A percentile compares a stretch with the other conserved stretches of the same genome.
phyloP scores from a whole-genome alignment of 92 coral and sea anemone species.

The Parazoanthus atlanticus region DNA sequence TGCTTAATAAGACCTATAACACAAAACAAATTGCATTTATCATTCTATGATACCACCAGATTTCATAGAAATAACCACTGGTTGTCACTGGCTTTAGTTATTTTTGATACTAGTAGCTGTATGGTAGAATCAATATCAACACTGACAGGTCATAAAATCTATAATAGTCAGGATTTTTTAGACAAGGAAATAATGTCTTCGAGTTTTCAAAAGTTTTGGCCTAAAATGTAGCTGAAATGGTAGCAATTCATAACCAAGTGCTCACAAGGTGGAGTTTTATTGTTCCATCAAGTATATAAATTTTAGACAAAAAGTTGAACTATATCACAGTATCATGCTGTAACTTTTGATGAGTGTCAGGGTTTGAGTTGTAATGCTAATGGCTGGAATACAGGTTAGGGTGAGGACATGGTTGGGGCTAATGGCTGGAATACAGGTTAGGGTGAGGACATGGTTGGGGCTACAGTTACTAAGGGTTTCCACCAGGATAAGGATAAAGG shows the following conservation, averaged over 20 bases:
- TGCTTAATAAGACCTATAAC: slow-evolving; percentile 88
- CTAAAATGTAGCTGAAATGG: background rate
- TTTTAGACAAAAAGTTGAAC: no score
- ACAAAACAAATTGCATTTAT: no score
- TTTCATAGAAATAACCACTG: background rate
- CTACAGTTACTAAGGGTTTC: no score
- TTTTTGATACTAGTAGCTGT: background rate
- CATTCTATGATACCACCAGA: no score
- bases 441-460: no score
- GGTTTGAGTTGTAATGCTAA: background rate
- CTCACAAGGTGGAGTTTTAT: background rate
- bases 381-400: no score
- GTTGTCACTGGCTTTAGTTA: no score
- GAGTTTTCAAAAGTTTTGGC: background rate
- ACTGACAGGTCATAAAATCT: background rate
- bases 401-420: no score
- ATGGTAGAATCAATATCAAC: background rate
- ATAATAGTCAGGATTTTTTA: no score
- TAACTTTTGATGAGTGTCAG: background rate
- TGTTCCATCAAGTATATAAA: background rate
- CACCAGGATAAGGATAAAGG: background rate
- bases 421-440: no score
- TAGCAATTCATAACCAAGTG: background rate
- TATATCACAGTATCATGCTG: background rate
- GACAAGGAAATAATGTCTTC: background rate